Percentiles rank a stretch among this genome's conserved stretches.
Conservation (phyloP, 2,888 invertebrate species). For the Poecilus cupreus region DNA sequence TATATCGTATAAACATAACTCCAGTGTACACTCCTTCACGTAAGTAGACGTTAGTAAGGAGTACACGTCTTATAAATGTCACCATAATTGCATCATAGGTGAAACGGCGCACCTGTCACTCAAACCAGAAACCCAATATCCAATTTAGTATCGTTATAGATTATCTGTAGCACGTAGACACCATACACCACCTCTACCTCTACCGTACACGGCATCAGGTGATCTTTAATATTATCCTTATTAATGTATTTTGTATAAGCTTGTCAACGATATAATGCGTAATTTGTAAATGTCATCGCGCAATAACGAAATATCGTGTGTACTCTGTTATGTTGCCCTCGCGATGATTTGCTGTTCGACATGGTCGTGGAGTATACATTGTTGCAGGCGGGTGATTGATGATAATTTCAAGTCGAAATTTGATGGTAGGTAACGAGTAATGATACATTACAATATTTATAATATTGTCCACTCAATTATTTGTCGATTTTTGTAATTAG, state of each 20-base stretch:
- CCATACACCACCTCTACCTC: neutral
- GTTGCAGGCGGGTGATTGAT: constrained; percentile 5
- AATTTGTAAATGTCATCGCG: constrained; percentile 57
- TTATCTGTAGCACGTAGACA: constrained; percentile 19
- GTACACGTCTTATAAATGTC: constrained; percentile 54
- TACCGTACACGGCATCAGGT: constrained; percentile 45
- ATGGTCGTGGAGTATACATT: neutral
- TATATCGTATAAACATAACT: too few species aligned
- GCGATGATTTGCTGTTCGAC: constrained; percentile 4
- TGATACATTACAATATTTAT: constrained; percentile 8
- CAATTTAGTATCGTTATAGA: constrained; percentile 57
- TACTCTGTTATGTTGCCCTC: neutral
- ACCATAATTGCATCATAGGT: constrained; percentile 50
- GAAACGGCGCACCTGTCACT: constrained; percentile 41
- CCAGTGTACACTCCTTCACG: too few species aligned
- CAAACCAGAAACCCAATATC: constrained; percentile 54
- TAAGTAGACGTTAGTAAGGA: neutral
- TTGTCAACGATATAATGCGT: constrained; percentile 56
- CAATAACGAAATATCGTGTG: constrained; percentile 54
- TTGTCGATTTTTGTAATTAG: neutral
- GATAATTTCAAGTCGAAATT: constrained; percentile 8
- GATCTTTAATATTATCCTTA: constrained; percentile 59
- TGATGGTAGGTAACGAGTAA: neutral
- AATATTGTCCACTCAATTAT: neutral
- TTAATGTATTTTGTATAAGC: constrained; percentile 59